Evolutionary conservation across 2,113 vertebrate species (phyloP).

Genomic region (Alces alces): DNA sequence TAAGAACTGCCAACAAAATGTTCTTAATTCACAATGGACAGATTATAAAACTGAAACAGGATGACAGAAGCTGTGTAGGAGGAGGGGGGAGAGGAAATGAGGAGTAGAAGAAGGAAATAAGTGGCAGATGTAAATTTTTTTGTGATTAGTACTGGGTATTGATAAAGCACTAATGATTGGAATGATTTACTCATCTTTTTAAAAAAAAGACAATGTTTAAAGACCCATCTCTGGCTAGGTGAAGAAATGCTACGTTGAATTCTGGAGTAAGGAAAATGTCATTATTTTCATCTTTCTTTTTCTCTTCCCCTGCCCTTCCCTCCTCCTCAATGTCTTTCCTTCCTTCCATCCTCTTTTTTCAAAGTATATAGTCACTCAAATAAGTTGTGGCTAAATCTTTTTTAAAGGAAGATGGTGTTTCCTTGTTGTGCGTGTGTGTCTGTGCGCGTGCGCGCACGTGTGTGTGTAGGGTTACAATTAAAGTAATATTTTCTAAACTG

Average conservation of each 20-base stretch:
- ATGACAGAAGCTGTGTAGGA: constrained; percentile 53
- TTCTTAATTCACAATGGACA: constrained; percentile 36
- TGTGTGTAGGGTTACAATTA: background rate
- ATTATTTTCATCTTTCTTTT: background rate
- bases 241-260: background rate
- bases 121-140: background rate
- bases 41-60: background rate
- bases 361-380: background rate
- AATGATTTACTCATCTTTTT: background rate
- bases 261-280: background rate
- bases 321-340: background rate
- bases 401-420: background rate
- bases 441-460: accelerated
- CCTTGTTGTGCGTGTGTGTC: background rate
- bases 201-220: background rate
- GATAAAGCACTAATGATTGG: background rate
- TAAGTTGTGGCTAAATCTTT: background rate
- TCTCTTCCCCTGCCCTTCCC: background rate
- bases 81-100: background rate
- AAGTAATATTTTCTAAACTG: background rate
- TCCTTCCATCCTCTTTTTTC: background rate
- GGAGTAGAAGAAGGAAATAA: background rate
- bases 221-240: background rate
- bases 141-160: background rate
- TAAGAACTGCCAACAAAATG: constrained; percentile 31